phyloP scores from a whole-genome alignment of 2,888 invertebrate genomes.

The Chymomyza amoena region DNA sequence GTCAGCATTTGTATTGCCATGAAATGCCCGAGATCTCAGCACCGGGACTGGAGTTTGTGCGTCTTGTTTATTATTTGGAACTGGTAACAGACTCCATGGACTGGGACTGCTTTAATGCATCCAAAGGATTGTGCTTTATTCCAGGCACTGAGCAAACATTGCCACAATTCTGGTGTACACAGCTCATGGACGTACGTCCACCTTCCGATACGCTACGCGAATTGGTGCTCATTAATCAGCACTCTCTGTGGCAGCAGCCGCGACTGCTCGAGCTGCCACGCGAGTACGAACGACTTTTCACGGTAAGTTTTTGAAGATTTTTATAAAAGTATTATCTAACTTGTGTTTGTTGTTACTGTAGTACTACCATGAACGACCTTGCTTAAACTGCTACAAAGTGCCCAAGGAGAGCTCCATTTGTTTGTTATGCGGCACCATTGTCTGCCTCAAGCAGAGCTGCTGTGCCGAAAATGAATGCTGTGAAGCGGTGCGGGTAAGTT shows the following conservation, averaged over 20 bases:
- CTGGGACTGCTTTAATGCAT: slow-evolving; percentile 84
- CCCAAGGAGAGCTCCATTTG: slow-evolving; percentile 96
- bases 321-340: not conserved
- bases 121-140: slow-evolving; percentile 83
- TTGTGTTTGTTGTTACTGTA: slow-evolving; percentile 72
- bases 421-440: slow-evolving; percentile 93
- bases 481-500: slow-evolving; percentile 89
- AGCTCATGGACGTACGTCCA: slow-evolving; percentile 81
- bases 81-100: slow-evolving; percentile 84
- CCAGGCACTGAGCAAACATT: slow-evolving; percentile 80
- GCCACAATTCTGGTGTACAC: slow-evolving; percentile 85
- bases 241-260: slow-evolving; percentile 89
- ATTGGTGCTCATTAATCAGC: slow-evolving; percentile 85
- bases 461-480: slow-evolving; percentile 90
- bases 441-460: slow-evolving; percentile 93
- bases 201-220: slow-evolving; percentile 80
- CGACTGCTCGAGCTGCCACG: slow-evolving; percentile 90
- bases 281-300: slow-evolving; percentile 94
- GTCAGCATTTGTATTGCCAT: slow-evolving; percentile 90
- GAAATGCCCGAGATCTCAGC: slow-evolving; percentile 85
- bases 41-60: slow-evolving; percentile 86
- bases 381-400: slow-evolving; percentile 92
- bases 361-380: slow-evolving; percentile 94
- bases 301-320: slow-evolving; percentile 79
- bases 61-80: slow-evolving; percentile 88